Conservation (phyloP, 2,113 vertebrate genomes). For the Lepisosteus osseus region DNA sequence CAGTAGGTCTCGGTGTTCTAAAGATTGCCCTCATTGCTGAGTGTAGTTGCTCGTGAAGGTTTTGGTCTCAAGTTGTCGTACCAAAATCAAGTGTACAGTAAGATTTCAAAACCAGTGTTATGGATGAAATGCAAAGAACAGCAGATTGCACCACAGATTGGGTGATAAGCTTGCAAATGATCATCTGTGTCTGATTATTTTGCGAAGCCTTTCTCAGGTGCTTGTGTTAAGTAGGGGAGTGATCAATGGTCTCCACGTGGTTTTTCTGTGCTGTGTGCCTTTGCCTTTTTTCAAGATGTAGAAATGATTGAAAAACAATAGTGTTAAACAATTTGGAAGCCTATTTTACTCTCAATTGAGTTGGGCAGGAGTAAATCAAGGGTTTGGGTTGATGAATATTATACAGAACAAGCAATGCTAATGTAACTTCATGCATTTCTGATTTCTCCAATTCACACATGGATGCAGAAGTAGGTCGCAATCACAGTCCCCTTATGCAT, state of each 20-base stretch:
- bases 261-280: slow-evolving; percentile 15
- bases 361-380: slow-evolving; percentile 19
- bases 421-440: neutral
- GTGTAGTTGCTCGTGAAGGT: too few species aligned
- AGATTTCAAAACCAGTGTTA: too few species aligned
- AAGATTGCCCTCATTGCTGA: too few species aligned
- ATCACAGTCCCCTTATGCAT: neutral
- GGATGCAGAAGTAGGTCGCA: neutral
- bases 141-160: too few species aligned
- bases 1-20: too few species aligned
- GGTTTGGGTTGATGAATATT: slow-evolving; percentile 14
- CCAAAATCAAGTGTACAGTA: too few species aligned
- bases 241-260: neutral
- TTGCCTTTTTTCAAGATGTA: slow-evolving; percentile 6
- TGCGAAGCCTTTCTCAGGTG: too few species aligned
- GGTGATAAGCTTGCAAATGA: too few species aligned
- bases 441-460: slow-evolving; percentile 22
- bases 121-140: too few species aligned
- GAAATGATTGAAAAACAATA: slow-evolving; percentile 13
- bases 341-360: slow-evolving; percentile 14
- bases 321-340: slow-evolving; percentile 9
- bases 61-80: too few species aligned
- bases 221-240: slow-evolving; percentile 9
- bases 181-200: too few species aligned
- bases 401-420: too few species aligned